Evolutionary conservation across 1,140 invertebrate species (phyloP).

Genomic region (Tribolium castaneum): DNA sequence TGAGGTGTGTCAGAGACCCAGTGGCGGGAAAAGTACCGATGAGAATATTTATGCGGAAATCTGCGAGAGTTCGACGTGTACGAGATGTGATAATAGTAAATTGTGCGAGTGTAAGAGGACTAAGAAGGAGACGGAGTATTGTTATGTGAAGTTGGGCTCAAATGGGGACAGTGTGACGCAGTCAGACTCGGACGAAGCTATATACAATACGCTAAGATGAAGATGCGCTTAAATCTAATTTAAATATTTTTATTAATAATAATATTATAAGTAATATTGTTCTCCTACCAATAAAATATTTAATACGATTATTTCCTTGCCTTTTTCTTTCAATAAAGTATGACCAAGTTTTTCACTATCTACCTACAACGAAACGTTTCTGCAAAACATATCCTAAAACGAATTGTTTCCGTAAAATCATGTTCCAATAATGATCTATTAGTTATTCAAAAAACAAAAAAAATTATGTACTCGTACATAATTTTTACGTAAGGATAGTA

Average conservation of each 20-base stretch:
- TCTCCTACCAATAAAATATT: slow-evolving; percentile 34
- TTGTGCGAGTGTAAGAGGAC: slow-evolving; percentile 54
- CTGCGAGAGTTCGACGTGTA: slow-evolving; percentile 52
- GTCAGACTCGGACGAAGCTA: slow-evolving; percentile 60
- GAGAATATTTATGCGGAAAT: slow-evolving; percentile 61
- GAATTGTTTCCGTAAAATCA: too few relatives aligned
- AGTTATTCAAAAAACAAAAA: too few relatives aligned
- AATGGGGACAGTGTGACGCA: slow-evolving; percentile 60
- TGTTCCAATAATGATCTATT: too few relatives aligned
- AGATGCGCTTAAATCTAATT: slow-evolving; percentile 29
- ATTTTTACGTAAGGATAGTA: too few relatives aligned
- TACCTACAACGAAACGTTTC: too few relatives aligned
- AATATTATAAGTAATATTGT: slow-evolving; percentile 30
- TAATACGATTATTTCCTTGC: not conserved
- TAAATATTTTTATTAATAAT: slow-evolving; percentile 32
- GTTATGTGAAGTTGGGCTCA: slow-evolving; percentile 59
- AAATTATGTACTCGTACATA: too few relatives aligned
- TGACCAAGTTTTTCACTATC: too few relatives aligned
- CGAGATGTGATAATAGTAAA: slow-evolving; percentile 52
- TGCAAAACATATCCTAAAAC: too few relatives aligned
- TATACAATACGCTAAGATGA: slow-evolving; percentile 59
- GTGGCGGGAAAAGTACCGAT: slow-evolving; percentile 35
- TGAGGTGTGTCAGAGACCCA: slow-evolving; percentile 48
- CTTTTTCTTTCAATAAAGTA: not conserved
- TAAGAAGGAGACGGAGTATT: slow-evolving; percentile 56